phyloP scores from a whole-genome alignment of 2,888 invertebrate genomes.

The Eudasyphora cyanicolor region DNA sequence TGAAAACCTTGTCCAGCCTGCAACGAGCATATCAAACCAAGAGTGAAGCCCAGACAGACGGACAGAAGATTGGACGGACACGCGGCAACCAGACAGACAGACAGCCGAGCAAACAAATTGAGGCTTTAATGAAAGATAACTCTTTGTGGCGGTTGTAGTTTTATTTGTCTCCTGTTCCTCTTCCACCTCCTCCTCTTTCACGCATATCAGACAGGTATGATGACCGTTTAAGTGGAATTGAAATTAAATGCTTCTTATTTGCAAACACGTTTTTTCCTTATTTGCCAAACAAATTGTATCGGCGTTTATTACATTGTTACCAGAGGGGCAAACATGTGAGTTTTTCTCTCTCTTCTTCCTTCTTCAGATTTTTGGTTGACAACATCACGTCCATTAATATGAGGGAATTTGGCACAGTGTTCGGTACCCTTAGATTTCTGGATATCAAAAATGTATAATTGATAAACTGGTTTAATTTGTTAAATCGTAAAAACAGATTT shows the following conservation, averaged over 20 bases:
- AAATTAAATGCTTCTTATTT: conserved; percentile 6
- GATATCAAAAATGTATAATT: too few species aligned
- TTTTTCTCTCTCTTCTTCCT: neutral
- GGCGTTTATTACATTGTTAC: neutral
- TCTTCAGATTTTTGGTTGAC: too few species aligned
- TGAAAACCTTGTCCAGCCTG: conserved; percentile 25
- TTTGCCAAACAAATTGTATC: conserved; percentile 15
- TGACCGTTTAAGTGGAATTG: neutral
- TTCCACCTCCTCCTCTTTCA: neutral
- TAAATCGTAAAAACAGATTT: too few species aligned
- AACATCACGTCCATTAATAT: neutral
- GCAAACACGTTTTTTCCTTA: neutral
- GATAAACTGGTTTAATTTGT: too few species aligned
- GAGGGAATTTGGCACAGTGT: neutral
- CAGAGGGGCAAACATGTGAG: neutral
- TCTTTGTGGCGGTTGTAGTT: neutral
- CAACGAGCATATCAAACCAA: neutral
- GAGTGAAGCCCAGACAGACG: neutral
- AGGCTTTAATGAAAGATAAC: neutral
- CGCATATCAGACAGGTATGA: neutral
- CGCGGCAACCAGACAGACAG: neutral
- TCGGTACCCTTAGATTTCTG: too few species aligned
- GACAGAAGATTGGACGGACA: neutral
- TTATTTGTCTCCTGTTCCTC: neutral
- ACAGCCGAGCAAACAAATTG: neutral